These are phyloP conservation scores for Ophion ventricosus DNA, from an alignment of 2,888 invertebrate genomes.

Conservation along the genomic window DNA sequence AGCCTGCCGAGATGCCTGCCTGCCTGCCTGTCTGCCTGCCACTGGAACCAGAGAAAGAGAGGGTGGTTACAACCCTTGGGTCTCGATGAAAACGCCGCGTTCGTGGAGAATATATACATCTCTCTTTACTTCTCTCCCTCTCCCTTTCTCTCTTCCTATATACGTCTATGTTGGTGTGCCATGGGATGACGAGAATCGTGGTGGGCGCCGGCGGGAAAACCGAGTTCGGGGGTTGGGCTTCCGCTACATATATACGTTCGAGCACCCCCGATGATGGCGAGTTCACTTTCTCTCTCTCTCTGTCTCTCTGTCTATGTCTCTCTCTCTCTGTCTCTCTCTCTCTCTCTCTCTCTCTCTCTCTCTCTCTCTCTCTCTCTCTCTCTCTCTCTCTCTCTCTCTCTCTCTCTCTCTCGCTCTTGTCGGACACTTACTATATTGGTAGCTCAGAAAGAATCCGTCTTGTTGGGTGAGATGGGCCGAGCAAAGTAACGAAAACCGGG, in stretches of 20 bases:
- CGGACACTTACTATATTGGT: constrained; percentile 25
- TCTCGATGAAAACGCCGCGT: constrained; percentile 70
- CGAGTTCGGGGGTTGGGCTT: constrained; percentile 47
- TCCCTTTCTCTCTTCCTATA: constrained; percentile 43
- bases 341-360: too few species aligned
- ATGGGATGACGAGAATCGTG: constrained; percentile 60
- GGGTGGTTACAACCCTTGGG: constrained; percentile 80
- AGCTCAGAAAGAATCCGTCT: constrained; percentile 51
- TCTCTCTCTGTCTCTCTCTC: too few species aligned
- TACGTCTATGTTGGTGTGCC: constrained; percentile 56
- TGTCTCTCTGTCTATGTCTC: not conserved
- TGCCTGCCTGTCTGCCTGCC: constrained; percentile 72
- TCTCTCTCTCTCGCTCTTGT: constrained; percentile 21
- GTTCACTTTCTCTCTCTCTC: not conserved
- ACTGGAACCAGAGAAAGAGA: constrained; percentile 76
- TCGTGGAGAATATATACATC: constrained; percentile 58
- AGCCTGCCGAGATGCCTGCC: constrained; percentile 72
- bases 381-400: not conserved
- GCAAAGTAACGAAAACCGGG: constrained; percentile 75
- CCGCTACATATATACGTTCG: constrained; percentile 47
- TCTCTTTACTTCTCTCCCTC: constrained; percentile 66
- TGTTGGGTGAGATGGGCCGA: constrained; percentile 68
- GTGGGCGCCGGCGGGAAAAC: constrained; percentile 66
- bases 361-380: not conserved
- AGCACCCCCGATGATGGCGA: constrained; percentile 60